Base-by-base conservation (phyloP, 2,113 vertebrate species). In the Pipra filicauda region DNA sequence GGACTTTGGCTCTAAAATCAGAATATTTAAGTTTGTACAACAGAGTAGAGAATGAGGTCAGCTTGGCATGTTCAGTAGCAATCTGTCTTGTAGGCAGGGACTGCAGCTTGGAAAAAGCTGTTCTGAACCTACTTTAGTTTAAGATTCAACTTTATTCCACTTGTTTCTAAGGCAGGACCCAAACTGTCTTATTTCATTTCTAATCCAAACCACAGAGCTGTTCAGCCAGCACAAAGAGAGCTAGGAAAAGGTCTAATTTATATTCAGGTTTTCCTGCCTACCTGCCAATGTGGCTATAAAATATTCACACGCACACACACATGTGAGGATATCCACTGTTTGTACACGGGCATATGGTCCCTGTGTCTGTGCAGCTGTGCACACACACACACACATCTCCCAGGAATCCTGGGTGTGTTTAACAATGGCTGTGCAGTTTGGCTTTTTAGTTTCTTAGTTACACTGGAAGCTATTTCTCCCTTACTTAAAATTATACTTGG, bases 341-440 rank as follows among this genome's bases (percentile, higher is more conserved):
- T 93, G 81, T 43, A n/a, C 69, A 92, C 72, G 79, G 64, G 49
- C 91, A 95, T 82, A 96, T 89, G 94, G 91, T 83, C 52, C 48
- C 80, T 6, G 65, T 75, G 70, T 12, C 93, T 95, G 27, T 93
- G 94, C 92, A 97, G 94, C 94, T 95, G 91, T 93, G 94, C 92
- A 95, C 91, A 95, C 78, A 94, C 35, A 94, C 35, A 89, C 15
- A 92, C 72, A 93, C 75, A 66, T 51, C 80, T 89, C 83, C 54
- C 87, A 87, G 77, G 73, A 94, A 65, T 44, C 69, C 48, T 89
- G 0, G 3, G 2, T 75, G 61, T 75, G 24, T 59, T 52, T 71
- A 80, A 93, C 69, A 94, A 92, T 66, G 76, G 55, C 61, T 84
- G 1, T 75, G 77, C 33, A 91, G 20, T 57, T 85, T 35, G 27